Base-by-base conservation (phyloP, 92 coral and sea anemone species). In the Actinernus sp. region DNA sequence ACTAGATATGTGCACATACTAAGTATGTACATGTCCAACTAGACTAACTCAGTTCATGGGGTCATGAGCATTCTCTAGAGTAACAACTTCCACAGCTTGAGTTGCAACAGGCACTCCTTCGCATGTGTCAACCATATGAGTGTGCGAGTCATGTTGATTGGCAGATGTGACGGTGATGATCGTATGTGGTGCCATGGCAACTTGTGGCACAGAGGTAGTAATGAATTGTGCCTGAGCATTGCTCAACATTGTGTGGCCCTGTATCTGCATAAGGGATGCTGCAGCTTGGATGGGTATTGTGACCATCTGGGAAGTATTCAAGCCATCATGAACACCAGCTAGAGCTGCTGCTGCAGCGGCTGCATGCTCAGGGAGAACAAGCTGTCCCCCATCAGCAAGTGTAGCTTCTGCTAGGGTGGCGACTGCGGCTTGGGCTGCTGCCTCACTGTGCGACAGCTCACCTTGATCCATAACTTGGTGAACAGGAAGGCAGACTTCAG, bases 381-480 rank as follows among this genome's bases (percentile, higher is more conserved):
- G 79, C 75, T 95, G 99, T 29, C 99, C 99, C 47, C 98, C 97
- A 41, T 95, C 99, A 31, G 99, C 86, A 8, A 95, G 64, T 45
- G 99, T 95, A 32, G 99, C 99, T 68, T 95, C 99, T 4, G 99
- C 99, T 19, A 95, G 87, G 10, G 99, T 95, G 48, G 99, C 99
- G 13, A 95, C 99, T 4, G 99, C 99, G 5, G 99, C 99, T 48
- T 95, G 99, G 41, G 99, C 99, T 6, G 83, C 91, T 20, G 99
- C 99, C 55, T 95, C 99, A 6, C 92, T 71, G 56, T 95, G 99
- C 0, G 96, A 91, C 79, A 95, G 68, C 31, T 95, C 97, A 44
- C 79, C 79, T 46, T 90, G 97, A 26, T 85, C 93, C 61, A 95
- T 90, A 36, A 61, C 68, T 26, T 95, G 99, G 28, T 84, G 92